These are phyloP conservation scores for Gnatocerus cornutus DNA, from an alignment of 2,888 invertebrate genomes.

Conservation along the genomic window DNA sequence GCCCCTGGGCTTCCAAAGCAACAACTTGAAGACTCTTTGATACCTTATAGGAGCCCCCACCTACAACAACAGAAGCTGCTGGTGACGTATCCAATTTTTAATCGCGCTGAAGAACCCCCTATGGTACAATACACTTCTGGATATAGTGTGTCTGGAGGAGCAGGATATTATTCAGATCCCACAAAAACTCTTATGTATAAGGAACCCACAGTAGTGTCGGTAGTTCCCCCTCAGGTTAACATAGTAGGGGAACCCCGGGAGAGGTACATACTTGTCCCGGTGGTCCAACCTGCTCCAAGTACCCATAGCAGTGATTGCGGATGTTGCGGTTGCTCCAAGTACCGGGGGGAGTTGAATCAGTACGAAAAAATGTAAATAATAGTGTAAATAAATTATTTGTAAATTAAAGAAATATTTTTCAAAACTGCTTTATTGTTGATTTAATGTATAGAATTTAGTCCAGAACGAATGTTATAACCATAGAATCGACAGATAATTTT, in stretches of 20 bases:
- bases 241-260: background rate
- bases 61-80: conserved; percentile 50
- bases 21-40: conserved; percentile 36
- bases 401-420: background rate
- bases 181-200: conserved; percentile 5
- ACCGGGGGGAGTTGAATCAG: conserved; percentile 24
- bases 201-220: conserved; percentile 15
- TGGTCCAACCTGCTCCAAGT: conserved; percentile 1
- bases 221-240: background rate
- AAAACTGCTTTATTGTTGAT: no score
- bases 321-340: conserved; percentile 22
- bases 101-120: background rate
- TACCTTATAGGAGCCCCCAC: conserved; percentile 52
- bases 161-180: conserved; percentile 24
- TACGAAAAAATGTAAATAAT: conserved; percentile 3
- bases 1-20: background rate
- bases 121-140: conserved; percentile 6
- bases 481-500: no score
- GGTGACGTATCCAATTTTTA: conserved; percentile 55
- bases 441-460: no score
- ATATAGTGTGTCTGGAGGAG: conserved; percentile 13
- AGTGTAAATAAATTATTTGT: background rate
- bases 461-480: no score
- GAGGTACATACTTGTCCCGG: background rate
- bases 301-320: conserved; percentile 5